These are phyloP conservation scores for Botia almorhae DNA, from an alignment of 2,797 vertebrate species.

Conservation along the genomic window DNA sequence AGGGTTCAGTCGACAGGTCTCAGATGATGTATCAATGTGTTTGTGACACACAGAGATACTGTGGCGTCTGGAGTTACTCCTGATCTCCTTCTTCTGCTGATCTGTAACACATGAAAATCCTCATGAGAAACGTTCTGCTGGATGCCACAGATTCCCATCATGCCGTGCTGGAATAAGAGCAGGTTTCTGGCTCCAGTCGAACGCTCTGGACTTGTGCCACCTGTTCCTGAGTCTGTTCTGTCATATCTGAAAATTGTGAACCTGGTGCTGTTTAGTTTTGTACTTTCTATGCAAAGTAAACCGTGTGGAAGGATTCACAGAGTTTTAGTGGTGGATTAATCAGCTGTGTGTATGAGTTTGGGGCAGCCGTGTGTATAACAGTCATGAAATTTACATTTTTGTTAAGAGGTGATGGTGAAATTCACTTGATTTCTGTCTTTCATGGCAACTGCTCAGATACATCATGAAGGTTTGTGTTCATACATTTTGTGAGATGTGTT, in stretches of 20 bases:
- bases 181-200: conserved; percentile 43
- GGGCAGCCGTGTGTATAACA: not conserved
- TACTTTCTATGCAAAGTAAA: conserved; percentile 2
- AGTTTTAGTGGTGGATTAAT: not conserved
- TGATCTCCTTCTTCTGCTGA: not conserved
- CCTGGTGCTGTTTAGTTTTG: not conserved
- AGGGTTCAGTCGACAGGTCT: not conserved
- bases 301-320: not conserved
- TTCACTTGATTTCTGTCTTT: not conserved
- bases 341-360: conserved; percentile 6
- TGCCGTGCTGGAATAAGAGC: conserved; percentile 63
- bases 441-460: not conserved
- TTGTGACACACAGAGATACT: not conserved
- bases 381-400: conserved; percentile 10
- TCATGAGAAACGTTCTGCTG: conserved; percentile 38
- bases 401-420: conserved; percentile 10
- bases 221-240: conserved; percentile 28
- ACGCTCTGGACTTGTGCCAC: conserved; percentile 41
- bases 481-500: not conserved
- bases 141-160: conserved; percentile 75
- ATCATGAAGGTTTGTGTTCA: not conserved
- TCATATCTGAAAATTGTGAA: not conserved
- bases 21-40: not conserved
- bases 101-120: conserved; percentile 25
- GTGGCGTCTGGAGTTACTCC: conserved; percentile 6